Evolutionary conservation across 2,797 vertebrate genomes (phyloP).

Genomic region (Scarus forsteni): DNA sequence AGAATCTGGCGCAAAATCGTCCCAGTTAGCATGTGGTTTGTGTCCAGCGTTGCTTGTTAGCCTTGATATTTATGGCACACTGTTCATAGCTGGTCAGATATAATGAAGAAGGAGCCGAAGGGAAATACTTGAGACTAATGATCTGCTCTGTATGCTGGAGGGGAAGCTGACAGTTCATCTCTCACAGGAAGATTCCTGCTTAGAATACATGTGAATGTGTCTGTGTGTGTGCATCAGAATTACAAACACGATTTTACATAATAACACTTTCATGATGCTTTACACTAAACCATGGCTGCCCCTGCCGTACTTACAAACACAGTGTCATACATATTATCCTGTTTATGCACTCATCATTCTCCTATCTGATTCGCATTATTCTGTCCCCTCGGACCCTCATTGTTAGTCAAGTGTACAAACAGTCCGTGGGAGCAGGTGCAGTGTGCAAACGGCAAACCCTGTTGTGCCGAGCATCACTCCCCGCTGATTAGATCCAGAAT

Average conservation of each 20-base stretch:
- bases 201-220: slow-evolving; percentile 1
- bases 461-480: slow-evolving; percentile 14
- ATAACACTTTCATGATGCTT: background rate
- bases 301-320: background rate
- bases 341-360: slow-evolving; percentile 17
- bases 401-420: slow-evolving; percentile 29
- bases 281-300: background rate
- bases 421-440: slow-evolving; percentile 38
- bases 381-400: slow-evolving; percentile 34
- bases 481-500: slow-evolving; percentile 55
- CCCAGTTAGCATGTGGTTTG: too few relatives aligned
- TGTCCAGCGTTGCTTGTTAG: background rate
- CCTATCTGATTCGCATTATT: slow-evolving; percentile 31
- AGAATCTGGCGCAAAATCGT: too few relatives aligned
- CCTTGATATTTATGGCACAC: slow-evolving; percentile 10
- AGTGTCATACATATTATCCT: background rate
- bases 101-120: background rate
- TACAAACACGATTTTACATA: too few relatives aligned
- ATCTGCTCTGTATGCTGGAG: slow-evolving; percentile 43
- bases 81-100: slow-evolving; percentile 10
- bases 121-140: slow-evolving; percentile 26
- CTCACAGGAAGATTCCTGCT: slow-evolving; percentile 1
- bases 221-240: background rate
- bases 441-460: slow-evolving; percentile 39
- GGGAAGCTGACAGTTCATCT: slow-evolving; percentile 19